Conservation (phyloP, 2,797 vertebrate genomes). For the Rhodeus uyekii region DNA sequence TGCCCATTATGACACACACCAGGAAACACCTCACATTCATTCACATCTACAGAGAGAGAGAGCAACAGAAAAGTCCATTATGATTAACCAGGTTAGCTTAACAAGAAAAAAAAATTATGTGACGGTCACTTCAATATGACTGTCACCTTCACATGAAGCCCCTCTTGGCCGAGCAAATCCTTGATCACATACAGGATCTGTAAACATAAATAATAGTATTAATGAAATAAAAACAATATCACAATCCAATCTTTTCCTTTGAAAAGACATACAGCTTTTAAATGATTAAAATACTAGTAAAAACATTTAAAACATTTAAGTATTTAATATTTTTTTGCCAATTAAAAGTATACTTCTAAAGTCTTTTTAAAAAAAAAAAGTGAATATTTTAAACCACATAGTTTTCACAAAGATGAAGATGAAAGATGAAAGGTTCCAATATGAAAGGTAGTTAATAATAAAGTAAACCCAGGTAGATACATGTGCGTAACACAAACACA, state of each 20-base stretch:
- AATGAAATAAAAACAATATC: not conserved
- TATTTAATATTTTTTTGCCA: not conserved
- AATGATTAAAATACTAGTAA: not conserved
- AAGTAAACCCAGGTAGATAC: no score
- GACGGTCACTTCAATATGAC: not conserved
- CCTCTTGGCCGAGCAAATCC: constrained; percentile 78
- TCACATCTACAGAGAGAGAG: constrained; percentile 67
- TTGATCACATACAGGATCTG: constrained; percentile 75
- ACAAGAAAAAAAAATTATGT: not conserved
- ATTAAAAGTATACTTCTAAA: not conserved
- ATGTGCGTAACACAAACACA: no score
- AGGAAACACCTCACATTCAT: constrained; percentile 79
- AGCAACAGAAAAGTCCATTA: not conserved
- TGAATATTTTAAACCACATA: not conserved
- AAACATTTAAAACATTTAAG: not conserved
- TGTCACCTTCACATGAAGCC: constrained; percentile 76
- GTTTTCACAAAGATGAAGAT: no score
- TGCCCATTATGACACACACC: constrained; percentile 75
- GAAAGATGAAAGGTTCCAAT: no score
- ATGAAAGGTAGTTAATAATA: no score
- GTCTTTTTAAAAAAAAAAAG: not conserved
- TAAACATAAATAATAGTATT: not conserved
- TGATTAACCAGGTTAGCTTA: not conserved
- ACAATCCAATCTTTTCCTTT: not conserved
- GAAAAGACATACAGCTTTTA: not conserved